These are phyloP conservation scores for Peromyscus maniculatus DNA, from an alignment of 2,113 vertebrate species.

Conservation along the genomic window DNA sequence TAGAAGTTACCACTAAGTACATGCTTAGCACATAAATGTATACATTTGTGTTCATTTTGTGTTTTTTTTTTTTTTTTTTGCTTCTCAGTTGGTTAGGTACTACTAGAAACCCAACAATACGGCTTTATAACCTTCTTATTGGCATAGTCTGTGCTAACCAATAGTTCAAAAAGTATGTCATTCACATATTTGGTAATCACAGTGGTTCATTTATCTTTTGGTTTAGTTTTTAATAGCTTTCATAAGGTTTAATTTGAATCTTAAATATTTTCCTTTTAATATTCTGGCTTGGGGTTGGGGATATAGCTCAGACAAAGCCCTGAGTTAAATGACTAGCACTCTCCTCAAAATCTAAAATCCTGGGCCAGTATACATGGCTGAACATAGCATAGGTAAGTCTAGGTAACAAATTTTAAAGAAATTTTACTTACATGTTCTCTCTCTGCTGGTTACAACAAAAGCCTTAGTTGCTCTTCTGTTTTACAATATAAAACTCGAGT, in stretches of 20 bases:
- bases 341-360: neutral
- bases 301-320: neutral
- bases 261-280: slow-evolving; percentile 54
- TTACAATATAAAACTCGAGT: slow-evolving; percentile 61
- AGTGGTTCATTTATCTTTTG: slow-evolving; percentile 38
- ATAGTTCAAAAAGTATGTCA: neutral
- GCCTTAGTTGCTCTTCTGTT: slow-evolving; percentile 46
- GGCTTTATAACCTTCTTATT: neutral
- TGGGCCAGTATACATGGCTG: neutral
- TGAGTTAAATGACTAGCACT: neutral
- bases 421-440: neutral
- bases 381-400: slow-evolving; percentile 7
- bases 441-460: neutral
- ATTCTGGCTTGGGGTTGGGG: neutral
- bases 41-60: neutral
- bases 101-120: neutral
- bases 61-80: slow-evolving; percentile 59
- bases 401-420: slow-evolving; percentile 39
- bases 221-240: slow-evolving; percentile 1
- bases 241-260: slow-evolving; percentile 51
- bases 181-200: neutral
- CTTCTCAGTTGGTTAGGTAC: neutral
- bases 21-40: neutral
- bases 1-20: slow-evolving; percentile 20
- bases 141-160: neutral